Evolutionary conservation across 2,888 invertebrate species (phyloP).

Genomic region (Pseudococcus longispinus): DNA sequence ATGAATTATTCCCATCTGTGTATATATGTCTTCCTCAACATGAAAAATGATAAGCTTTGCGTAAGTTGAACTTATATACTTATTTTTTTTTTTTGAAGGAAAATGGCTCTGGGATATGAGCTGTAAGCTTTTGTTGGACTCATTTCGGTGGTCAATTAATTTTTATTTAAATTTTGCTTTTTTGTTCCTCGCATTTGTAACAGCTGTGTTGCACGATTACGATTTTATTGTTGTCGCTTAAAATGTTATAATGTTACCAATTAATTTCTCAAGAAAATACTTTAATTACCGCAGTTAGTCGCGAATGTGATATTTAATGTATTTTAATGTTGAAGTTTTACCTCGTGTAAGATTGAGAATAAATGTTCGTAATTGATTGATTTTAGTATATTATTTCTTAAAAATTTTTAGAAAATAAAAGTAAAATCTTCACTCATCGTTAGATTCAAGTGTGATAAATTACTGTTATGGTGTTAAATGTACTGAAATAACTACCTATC

Average conservation of each 20-base stretch:
- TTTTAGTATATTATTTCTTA: not conserved
- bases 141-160: not conserved
- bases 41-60: not conserved
- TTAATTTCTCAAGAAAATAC: not conserved
- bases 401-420: not conserved
- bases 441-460: too few species aligned
- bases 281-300: slow-evolving; percentile 18
- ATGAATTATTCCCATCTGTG: not conserved
- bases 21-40: slow-evolving; percentile 11
- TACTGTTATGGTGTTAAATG: too few species aligned
- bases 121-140: not conserved
- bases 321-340: slow-evolving; percentile 25
- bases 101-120: not conserved
- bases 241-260: slow-evolving; percentile 30
- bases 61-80: not conserved
- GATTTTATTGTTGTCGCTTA: slow-evolving; percentile 13
- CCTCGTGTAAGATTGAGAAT: not conserved
- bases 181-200: not conserved
- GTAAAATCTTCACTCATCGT: too few species aligned
- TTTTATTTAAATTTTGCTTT: not conserved
- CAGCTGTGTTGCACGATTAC: slow-evolving; percentile 8
- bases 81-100: not conserved
- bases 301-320: slow-evolving; percentile 41
- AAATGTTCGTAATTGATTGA: slow-evolving; percentile 4
- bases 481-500: not conserved